Evolutionary conservation across 2,888 invertebrate species (phyloP).

Genomic region (Colostygia pectinataria): DNA sequence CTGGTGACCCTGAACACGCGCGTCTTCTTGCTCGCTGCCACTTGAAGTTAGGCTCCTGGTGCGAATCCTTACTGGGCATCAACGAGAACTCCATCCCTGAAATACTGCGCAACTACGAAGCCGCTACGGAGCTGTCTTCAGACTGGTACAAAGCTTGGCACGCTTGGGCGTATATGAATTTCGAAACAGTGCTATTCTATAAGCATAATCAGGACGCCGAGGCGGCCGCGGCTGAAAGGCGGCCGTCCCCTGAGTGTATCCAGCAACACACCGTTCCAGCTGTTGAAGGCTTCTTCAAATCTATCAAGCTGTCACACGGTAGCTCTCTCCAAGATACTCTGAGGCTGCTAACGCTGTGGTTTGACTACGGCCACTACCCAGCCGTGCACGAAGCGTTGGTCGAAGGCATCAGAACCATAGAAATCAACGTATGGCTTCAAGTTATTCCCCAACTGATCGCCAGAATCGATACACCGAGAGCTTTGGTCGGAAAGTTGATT

Average conservation of each 20-base stretch:
- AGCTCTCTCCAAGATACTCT: slow-evolving; percentile 98
- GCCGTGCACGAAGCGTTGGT: slow-evolving; percentile 97
- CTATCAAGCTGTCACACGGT: slow-evolving; percentile 95
- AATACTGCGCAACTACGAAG: slow-evolving; percentile 89
- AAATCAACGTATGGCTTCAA: slow-evolving; percentile 99
- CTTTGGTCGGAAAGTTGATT: slow-evolving; percentile 94
- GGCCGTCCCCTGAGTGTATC: slow-evolving; percentile 75
- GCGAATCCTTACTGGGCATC: slow-evolving; percentile 92
- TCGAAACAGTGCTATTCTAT: slow-evolving; percentile 92
- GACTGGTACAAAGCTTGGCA: slow-evolving; percentile 99
- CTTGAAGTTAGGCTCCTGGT: slow-evolving; percentile 97
- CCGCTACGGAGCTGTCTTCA: slow-evolving; percentile 92
- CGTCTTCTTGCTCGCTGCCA: slow-evolving; percentile 91
- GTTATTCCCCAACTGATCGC: slow-evolving; percentile 99
- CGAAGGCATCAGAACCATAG: slow-evolving; percentile 95
- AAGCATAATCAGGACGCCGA: slow-evolving; percentile 76
- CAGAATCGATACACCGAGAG: slow-evolving; percentile 96
- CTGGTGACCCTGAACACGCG: slow-evolving; percentile 79
- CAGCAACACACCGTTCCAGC: slow-evolving; percentile 95
- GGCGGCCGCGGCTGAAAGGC: slow-evolving; percentile 44
- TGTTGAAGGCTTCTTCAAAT: slow-evolving; percentile 97
- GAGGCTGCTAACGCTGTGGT: slow-evolving; percentile 97
- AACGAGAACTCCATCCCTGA: slow-evolving; percentile 90
- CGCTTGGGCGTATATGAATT: slow-evolving; percentile 98
- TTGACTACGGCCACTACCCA: slow-evolving; percentile 97